Evolutionary conservation across 2,888 invertebrate genomes (phyloP).

Genomic region (Liposcelis brunnea): DNA sequence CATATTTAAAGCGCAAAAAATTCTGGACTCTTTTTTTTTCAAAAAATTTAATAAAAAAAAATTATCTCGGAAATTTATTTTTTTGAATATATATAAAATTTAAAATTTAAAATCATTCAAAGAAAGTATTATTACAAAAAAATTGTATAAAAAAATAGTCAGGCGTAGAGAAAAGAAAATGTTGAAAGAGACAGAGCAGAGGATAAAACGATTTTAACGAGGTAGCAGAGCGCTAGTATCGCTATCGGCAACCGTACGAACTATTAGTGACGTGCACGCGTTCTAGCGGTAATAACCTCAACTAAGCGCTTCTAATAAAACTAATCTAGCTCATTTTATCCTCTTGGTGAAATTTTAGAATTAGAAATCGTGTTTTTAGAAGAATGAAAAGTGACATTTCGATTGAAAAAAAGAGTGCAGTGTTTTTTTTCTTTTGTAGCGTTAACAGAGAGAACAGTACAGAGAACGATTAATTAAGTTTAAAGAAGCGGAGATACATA

Average conservation of each 20-base stretch:
- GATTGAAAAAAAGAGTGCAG: conserved; percentile 15
- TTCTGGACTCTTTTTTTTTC: conserved; percentile 2
- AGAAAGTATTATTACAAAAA: neutral
- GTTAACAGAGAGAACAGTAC: no score
- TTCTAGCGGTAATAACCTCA: no score
- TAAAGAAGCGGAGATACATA: conserved; percentile 3
- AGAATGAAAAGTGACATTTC: no score
- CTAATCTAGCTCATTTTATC: no score
- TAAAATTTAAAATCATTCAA: neutral
- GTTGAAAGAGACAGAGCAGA: conserved; percentile 7
- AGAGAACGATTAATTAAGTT: no score
- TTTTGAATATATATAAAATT: conserved; percentile 6
- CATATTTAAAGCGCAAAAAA: neutral
- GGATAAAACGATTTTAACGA: conserved; percentile 14
- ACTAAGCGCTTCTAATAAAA: no score
- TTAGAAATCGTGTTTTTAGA: no score
- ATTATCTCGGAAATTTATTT: conserved; percentile 9
- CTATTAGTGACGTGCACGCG: no score
- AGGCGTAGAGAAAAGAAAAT: conserved; percentile 13
- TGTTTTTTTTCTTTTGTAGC: neutral
- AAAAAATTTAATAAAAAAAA: conserved; percentile 9
- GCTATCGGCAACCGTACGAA: no score
- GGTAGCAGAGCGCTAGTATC: no score
- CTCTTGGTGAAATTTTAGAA: no score
- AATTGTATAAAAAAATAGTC: conserved; percentile 10